Conservation (phyloP, 2,797 vertebrate species). For the Triplophysa yarkandensis region DNA sequence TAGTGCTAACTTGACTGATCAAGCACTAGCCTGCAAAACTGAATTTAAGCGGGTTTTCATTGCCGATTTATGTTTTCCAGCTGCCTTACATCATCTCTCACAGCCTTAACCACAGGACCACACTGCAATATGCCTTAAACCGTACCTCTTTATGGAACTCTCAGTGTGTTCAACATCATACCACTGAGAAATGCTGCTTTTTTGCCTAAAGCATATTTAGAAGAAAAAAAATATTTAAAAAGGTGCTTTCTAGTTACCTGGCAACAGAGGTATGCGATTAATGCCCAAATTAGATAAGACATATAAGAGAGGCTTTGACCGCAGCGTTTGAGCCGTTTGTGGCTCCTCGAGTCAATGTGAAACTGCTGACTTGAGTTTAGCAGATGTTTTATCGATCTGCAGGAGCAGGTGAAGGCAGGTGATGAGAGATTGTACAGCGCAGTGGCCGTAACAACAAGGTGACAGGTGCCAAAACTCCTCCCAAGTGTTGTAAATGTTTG, state of each 20-base stretch:
- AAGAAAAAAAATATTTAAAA: background rate
- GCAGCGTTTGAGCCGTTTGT: background rate
- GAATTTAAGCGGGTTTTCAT: constrained; percentile 7
- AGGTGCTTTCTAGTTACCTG: constrained; percentile 27
- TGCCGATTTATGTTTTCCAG: constrained; percentile 15
- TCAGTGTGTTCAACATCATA: constrained; percentile 9
- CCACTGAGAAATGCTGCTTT: constrained; percentile 20
- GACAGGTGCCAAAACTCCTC: constrained; percentile 75
- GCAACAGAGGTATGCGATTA: constrained; percentile 28
- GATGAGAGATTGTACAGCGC: constrained; percentile 52
- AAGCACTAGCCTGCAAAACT: constrained; percentile 12
- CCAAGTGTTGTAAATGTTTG: constrained; percentile 73
- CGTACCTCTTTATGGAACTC: constrained; percentile 18
- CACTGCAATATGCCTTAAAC: constrained; percentile 11
- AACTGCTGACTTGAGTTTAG: constrained; percentile 22
- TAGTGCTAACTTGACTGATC: constrained; percentile 37
- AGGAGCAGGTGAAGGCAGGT: constrained; percentile 37
- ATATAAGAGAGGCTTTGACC: constrained; percentile 5
- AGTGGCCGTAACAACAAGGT: constrained; percentile 67
- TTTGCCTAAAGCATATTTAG: background rate
- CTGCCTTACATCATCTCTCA: constrained; percentile 45
- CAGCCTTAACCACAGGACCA: constrained; percentile 10
- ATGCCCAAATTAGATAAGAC: constrained; percentile 25
- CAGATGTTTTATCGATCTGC: constrained; percentile 12
- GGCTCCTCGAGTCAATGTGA: background rate